Percentiles rank a stretch among this genome's conserved stretches.
Conservation (phyloP, 2,113 vertebrate species). For the Neotragus pygmaeus region DNA sequence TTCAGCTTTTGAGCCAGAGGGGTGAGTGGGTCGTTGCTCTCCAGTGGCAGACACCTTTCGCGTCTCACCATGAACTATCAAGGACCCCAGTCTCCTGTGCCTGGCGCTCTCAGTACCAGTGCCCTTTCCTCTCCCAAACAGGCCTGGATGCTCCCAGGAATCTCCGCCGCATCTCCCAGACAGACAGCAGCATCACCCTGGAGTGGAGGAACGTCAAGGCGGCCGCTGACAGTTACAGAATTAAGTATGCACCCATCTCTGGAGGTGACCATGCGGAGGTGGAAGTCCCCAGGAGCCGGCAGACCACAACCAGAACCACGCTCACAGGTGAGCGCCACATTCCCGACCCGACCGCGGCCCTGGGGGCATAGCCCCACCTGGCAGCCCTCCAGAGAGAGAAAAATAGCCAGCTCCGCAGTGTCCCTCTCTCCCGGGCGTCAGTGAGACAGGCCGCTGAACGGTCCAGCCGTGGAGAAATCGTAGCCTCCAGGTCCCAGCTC, state of each 20-base stretch:
- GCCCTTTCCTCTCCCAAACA: slow-evolving; percentile 62
- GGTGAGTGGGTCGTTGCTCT: neutral
- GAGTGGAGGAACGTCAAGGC: slow-evolving; percentile 94
- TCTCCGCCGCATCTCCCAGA: slow-evolving; percentile 87
- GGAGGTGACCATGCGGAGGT: slow-evolving; percentile 93
- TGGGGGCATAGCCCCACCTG: accelerated
- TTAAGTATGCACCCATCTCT: slow-evolving; percentile 95
- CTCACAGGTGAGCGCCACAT: slow-evolving; percentile 85
- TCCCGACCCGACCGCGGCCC: accelerated
- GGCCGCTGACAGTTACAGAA: slow-evolving; percentile 86
- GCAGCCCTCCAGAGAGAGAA: slow-evolving; percentile 61
- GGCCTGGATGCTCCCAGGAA: slow-evolving; percentile 93
- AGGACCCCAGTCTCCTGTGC: neutral
- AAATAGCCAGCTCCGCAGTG: neutral
- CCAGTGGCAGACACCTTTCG: accelerated
- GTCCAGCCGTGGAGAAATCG: neutral
- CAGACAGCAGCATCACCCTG: slow-evolving; percentile 92
- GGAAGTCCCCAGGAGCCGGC: slow-evolving; percentile 84
- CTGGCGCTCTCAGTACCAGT: neutral
- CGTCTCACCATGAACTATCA: neutral
- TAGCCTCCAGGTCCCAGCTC: neutral
- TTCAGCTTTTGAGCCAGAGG: neutral
- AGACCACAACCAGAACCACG: slow-evolving; percentile 87
- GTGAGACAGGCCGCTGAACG: neutral
- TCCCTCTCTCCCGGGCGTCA: neutral